Evolutionary conservation across 2,797 vertebrate species (phyloP).

Genomic region (Lates japonicus): DNA sequence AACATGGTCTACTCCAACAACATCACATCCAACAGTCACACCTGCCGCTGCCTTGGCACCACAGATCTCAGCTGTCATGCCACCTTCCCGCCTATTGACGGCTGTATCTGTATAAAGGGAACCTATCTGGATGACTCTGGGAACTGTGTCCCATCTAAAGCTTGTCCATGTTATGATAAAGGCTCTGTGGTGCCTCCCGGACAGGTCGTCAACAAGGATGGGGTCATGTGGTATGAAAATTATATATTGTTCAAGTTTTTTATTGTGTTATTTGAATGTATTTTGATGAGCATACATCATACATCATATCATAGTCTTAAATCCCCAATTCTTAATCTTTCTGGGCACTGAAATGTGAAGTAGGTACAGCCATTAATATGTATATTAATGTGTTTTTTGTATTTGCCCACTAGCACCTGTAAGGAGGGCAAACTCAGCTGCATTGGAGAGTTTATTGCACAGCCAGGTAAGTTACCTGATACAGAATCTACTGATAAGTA

Average conservation of each 20-base stretch:
- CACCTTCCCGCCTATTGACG: constrained; percentile 87
- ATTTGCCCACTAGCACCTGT: constrained; percentile 86
- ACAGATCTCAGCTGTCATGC: constrained; percentile 85
- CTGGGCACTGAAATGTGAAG: neutral
- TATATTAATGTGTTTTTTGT: neutral
- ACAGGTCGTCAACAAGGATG: constrained; percentile 86
- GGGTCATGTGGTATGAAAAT: constrained; percentile 87
- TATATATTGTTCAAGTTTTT: neutral
- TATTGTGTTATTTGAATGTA: neutral
- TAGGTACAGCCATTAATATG: neutral
- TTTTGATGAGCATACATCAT: neutral
- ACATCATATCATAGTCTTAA: neutral
- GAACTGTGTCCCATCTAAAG: constrained; percentile 85
- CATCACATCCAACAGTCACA: constrained; percentile 81
- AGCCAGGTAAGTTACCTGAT: constrained; percentile 61
- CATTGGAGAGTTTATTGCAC: constrained; percentile 79
- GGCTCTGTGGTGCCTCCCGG: constrained; percentile 85
- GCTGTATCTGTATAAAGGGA: constrained; percentile 87
- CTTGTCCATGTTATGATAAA: constrained; percentile 90
- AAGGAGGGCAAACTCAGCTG: constrained; percentile 86
- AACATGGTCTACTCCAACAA: constrained; percentile 85
- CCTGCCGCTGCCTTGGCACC: constrained; percentile 86
- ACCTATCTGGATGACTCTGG: constrained; percentile 88
- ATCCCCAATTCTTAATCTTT: neutral
- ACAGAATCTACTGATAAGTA: neutral